Evolutionary conservation across 2,797 vertebrate genomes (phyloP).

Genomic region (Spinibarbus caldwelli): DNA sequence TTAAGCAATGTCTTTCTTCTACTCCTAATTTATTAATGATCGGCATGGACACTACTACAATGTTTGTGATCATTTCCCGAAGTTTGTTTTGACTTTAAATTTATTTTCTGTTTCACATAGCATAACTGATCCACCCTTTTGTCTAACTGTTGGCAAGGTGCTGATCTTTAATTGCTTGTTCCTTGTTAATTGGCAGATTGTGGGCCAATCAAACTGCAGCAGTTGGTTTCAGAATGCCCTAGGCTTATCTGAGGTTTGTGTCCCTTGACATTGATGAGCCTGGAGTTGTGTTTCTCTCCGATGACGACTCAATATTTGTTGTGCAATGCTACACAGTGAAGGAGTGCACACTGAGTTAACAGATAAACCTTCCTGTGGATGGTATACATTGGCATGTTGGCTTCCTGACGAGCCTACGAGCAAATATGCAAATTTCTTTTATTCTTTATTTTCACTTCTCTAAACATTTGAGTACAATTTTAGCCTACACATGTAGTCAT

Average conservation of each 20-base stretch:
- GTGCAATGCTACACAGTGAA: not conserved
- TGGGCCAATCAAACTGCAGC: not conserved
- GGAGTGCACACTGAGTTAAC: too few species aligned
- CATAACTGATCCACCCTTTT: not conserved
- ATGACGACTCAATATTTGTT: not conserved
- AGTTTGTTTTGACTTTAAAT: not conserved
- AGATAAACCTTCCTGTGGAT: not conserved
- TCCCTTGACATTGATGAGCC: not conserved
- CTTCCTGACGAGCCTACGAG: not conserved
- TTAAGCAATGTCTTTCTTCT: not conserved
- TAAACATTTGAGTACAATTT: not conserved
- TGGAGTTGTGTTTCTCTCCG: not conserved
- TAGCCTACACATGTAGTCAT: not conserved
- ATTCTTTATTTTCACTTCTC: not conserved
- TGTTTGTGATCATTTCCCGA: not conserved
- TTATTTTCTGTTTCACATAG: not conserved
- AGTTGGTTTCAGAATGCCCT: not conserved
- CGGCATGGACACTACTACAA: too few species aligned
- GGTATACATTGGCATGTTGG: not conserved
- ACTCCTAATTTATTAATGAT: not conserved
- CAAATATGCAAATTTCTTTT: not conserved
- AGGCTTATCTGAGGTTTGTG: conserved; percentile 14
- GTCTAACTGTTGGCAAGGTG: not conserved
- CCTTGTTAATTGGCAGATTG: not conserved
- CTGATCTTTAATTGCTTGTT: conserved; percentile 1